Base-by-base conservation (phyloP, 2,797 vertebrate species). In the Champsocephalus gunnari region DNA sequence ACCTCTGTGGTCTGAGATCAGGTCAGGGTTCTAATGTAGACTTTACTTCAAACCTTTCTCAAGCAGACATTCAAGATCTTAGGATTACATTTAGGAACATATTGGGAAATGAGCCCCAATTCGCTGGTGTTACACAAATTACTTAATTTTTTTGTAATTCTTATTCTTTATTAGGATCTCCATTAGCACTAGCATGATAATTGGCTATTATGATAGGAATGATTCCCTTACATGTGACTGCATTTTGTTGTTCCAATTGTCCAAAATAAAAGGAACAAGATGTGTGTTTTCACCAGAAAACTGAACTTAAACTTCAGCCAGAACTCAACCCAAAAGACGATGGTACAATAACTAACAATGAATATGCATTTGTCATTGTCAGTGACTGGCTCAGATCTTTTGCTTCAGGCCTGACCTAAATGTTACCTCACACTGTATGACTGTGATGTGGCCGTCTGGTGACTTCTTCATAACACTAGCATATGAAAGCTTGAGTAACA, bases 401-500 rank as follows among this genome's bases (percentile, higher is more conserved):
- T 41, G 21, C 59, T 68, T 74, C 10, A 74, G 61, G 65, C 59
- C 58, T 82, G 71, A 82, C 68, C 56, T 72, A 53, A 17, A 66
- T 44, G 75, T 77, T 63, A 77, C 73, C 69, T 69, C 44, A 24
- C 32, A 17, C 34, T 80, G 73, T 66, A 61, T 48, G 71, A 80
- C 65, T 38, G 77, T 63, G 77, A 60, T 67, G 51, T 38, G 60
- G 63, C 64, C 77, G 70, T 85, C 83, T 47, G 24, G 61, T 71
- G 62, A 17, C 66, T 64, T 69, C 64, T 74, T 87, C 57, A 71
- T 66, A 84, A 55, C 65, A 74, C 75, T 19, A 14, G 16, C 14
- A n/a, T 16, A 70, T 66, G 61, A 79, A 87, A 76, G 73, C 58
- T 69, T 55, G 4, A 60, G 65, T 81, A 67, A 84, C 74, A 75